phyloP scores from a whole-genome alignment of 2,113 vertebrate genomes.

The Bubalus kerabau region DNA sequence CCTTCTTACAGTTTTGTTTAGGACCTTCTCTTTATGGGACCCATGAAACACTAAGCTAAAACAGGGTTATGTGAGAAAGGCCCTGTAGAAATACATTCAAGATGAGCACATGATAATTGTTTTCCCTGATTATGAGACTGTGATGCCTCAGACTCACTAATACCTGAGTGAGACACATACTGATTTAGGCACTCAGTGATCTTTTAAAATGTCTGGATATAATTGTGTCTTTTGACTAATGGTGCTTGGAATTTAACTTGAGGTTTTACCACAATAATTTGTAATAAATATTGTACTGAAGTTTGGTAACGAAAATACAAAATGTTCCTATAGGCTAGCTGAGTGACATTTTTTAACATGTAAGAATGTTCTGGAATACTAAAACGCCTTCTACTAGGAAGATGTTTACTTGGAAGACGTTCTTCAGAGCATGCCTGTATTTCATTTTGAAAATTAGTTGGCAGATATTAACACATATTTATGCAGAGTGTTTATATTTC shows the following conservation, averaged over 20 bases:
- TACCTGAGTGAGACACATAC: not conserved
- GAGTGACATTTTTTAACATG: not conserved
- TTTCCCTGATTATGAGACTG: not conserved
- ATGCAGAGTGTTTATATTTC: not conserved
- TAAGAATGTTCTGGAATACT: not conserved
- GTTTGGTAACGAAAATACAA: not conserved
- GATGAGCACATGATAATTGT: not conserved
- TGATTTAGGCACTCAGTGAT: not conserved
- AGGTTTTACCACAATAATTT: not conserved
- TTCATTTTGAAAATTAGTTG: slow-evolving; percentile 8
- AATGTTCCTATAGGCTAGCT: not conserved
- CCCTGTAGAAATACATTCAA: not conserved
- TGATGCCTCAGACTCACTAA: not conserved
- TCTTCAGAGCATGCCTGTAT: not conserved
- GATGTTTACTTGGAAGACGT: not conserved
- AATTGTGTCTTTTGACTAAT: not conserved
- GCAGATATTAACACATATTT: not conserved
- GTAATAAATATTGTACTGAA: not conserved
- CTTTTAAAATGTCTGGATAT: not conserved
- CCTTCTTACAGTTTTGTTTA: not conserved
- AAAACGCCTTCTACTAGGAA: not conserved
- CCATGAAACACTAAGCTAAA: not conserved
- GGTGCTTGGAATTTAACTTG: not conserved
- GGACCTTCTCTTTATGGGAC: not conserved
- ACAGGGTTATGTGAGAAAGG: not conserved